Evolutionary conservation across 2,888 invertebrate species (phyloP), one percentile per base, ranked within the genome.

Genomic region (Athetis lepigone): DNA sequence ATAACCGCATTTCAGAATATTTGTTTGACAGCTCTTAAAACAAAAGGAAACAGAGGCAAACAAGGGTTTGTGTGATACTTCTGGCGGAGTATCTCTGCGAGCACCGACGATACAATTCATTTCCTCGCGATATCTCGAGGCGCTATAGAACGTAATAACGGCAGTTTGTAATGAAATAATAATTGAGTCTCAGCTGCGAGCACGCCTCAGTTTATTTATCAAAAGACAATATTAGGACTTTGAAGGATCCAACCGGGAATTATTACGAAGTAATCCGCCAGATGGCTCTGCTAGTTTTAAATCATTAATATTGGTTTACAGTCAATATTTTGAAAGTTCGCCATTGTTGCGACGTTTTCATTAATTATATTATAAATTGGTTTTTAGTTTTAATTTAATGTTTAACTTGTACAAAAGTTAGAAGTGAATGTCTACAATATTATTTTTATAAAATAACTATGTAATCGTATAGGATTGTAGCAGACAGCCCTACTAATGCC

Each of bases 221-320:
- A 87, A 85, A 86, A 87, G 85, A 87, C 85, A 88, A 88, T 87
- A 88, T 88, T 85, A 78, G 82, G 63, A 82, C 79, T 82, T 82
- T 68, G 82, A 82, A 80, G 76, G 79, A 71, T 76, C 61, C 79
- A 39, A 69, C 61, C 50, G 61, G 65, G 77, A 77, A 77, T 81
- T 80, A 79, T 79, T 80, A 70, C 78, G 56, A 54, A 77, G 66
- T 80, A 77, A 82, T 79, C 77, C 70, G 37, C 49, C 63, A 68
- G 74, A 73, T 60, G 71, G 40, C 70, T 60, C 46, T 46, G 42
- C 58, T 75, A 65, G 59, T 60, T 69, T 43, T 55, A 42, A 57
- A 64, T 50, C 21, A 42, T 58, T 62, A 37, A 16, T 62, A 56
- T 59, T 57, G 57, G 33, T 55, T 58, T 46, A 37, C 18, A 33